Conservation (phyloP, 1,140 invertebrate genomes). For the Daktulosphaira vitifoliae region DNA sequence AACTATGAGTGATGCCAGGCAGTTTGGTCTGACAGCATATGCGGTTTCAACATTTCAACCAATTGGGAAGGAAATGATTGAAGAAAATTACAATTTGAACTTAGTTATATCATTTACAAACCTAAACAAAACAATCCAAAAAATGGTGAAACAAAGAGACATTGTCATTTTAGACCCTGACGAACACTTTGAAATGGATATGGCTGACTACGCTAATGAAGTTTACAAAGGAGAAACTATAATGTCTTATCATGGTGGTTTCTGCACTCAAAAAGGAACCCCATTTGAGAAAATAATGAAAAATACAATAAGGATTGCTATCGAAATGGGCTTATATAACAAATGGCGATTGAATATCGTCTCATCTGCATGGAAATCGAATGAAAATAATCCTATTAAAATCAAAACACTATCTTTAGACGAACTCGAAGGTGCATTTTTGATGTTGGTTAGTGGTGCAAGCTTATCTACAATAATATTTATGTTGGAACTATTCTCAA, state of each 20-base stretch:
- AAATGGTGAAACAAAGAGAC: neutral
- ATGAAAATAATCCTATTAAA: neutral
- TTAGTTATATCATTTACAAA: neutral
- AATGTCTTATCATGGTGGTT: neutral
- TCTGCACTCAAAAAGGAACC: slow-evolving; percentile 10
- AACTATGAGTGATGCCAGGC: neutral
- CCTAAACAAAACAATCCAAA: neutral
- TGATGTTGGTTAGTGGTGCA: neutral
- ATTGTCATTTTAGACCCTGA: slow-evolving; percentile 9
- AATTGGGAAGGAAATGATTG: neutral
- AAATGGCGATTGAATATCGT: neutral
- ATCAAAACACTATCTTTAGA: neutral
- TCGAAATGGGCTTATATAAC: neutral
- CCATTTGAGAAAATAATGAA: neutral
- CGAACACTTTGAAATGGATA: neutral
- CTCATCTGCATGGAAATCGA: neutral
- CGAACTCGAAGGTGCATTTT: slow-evolving; percentile 15
- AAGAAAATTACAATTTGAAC: slow-evolving; percentile 1
- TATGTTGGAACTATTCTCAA: too few relatives aligned
- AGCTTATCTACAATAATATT: too few relatives aligned
- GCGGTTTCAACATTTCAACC: slow-evolving; percentile 9
- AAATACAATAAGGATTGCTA: neutral
- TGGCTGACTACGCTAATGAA: neutral
- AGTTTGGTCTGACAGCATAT: neutral
- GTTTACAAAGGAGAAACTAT: neutral